These are phyloP conservation scores for Trachymyrmex septentrionalis DNA, from an alignment of 1,140 invertebrate species.

Conservation along the genomic window DNA sequence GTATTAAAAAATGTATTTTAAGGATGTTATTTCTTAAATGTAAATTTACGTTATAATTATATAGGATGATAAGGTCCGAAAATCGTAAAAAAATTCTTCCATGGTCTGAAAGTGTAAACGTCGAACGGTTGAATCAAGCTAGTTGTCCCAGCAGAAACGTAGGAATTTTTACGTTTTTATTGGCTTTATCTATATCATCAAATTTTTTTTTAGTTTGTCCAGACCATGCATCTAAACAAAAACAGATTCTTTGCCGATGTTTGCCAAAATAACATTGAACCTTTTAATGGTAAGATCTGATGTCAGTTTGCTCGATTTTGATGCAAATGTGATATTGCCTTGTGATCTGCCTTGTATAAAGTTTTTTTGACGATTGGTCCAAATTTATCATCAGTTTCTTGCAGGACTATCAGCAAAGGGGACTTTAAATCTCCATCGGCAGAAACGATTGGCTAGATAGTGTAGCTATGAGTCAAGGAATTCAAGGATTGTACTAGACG, in stretches of 20 bases:
- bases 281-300: background rate
- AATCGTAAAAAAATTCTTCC: too few relatives aligned
- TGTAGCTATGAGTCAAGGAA: constrained; percentile 13
- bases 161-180: background rate
- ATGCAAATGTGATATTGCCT: constrained; percentile 26
- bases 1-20: background rate
- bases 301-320: constrained; percentile 3
- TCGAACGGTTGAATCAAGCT: constrained; percentile 6
- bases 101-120: background rate
- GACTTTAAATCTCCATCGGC: background rate
- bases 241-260: background rate
- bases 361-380: too few relatives aligned
- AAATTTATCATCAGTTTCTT: constrained; percentile 6
- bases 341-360: background rate
- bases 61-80: too few relatives aligned
- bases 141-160: background rate
- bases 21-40: background rate
- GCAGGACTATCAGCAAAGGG: constrained; percentile 2
- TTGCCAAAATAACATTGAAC: background rate
- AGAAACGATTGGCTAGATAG: constrained; percentile 7
- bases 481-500: background rate
- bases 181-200: background rate
- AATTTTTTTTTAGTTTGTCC: background rate
- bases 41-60: background rate
- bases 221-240: constrained; percentile 9